phyloP scores from a whole-genome alignment of 1,140 invertebrate genomes.

The Branchinecta lynchi region DNA sequence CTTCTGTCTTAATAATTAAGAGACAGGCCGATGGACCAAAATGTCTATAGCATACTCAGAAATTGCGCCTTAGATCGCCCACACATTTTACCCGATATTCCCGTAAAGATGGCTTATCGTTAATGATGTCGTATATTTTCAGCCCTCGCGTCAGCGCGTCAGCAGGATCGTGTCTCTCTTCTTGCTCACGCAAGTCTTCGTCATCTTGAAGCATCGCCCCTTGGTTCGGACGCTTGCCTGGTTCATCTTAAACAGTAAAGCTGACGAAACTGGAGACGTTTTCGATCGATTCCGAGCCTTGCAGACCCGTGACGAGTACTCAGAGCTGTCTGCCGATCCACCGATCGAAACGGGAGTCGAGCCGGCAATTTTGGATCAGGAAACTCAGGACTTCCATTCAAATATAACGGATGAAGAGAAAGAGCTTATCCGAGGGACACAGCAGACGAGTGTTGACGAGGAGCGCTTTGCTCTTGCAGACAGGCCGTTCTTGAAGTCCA shows the following conservation, averaged over 20 bases:
- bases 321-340: not conserved
- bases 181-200: conserved; percentile 86
- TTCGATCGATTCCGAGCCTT: not conserved
- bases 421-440: conserved; percentile 35
- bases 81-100: too few relatives aligned
- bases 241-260: conserved; percentile 59
- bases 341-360: not conserved
- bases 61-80: too few relatives aligned
- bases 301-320: not conserved
- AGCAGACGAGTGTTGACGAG: not conserved
- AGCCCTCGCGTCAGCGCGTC: conserved; percentile 44
- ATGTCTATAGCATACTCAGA: too few relatives aligned
- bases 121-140: conserved; percentile 19
- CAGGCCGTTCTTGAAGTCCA: conserved; percentile 73
- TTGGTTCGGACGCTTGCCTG: conserved; percentile 73
- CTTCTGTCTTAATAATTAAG: too few relatives aligned
- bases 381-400: conserved; percentile 23
- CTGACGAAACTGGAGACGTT: conserved; percentile 9
- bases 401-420: conserved; percentile 92
- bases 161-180: conserved; percentile 81
- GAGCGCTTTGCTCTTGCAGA: conserved; percentile 29
- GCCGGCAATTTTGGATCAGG: conserved; percentile 13
- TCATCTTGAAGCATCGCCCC: conserved; percentile 76
- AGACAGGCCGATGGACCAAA: too few relatives aligned
- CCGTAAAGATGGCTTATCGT: too few relatives aligned